These are phyloP conservation scores for Cochlearius cochlearius DNA, from an alignment of 2,113 vertebrate species.

Conservation along the genomic window DNA sequence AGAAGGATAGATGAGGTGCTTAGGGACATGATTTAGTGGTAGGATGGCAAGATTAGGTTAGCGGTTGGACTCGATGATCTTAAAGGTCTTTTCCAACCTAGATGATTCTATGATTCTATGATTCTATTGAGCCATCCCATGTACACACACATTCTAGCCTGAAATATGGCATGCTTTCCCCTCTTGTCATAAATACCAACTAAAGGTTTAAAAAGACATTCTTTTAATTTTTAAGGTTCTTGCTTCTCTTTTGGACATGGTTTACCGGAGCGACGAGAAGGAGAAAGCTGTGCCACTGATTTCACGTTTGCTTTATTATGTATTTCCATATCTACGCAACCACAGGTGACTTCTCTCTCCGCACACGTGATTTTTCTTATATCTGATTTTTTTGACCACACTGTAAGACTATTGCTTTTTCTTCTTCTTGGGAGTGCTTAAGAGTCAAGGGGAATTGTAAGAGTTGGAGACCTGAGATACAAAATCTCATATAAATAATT, in stretches of 20 bases:
- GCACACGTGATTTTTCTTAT: not conserved
- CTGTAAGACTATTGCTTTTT: not conserved
- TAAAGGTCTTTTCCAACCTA: too few species aligned
- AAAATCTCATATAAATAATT: not conserved
- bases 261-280: slow-evolving; percentile 96
- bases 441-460: not conserved
- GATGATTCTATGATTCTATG: too few species aligned
- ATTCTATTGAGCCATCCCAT: not conserved
- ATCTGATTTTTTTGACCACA: not conserved
- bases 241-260: slow-evolving; percentile 94
- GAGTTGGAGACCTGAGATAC: not conserved
- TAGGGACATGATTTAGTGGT: too few species aligned
- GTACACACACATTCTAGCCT: not conserved
- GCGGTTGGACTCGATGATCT: too few species aligned
- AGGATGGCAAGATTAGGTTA: too few species aligned
- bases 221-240: slow-evolving; percentile 75
- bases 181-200: not conserved
- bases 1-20: too few species aligned
- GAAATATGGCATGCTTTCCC: not conserved
- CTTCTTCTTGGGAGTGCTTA: not conserved
- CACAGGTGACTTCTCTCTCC: slow-evolving; percentile 80
- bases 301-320: slow-evolving; percentile 92
- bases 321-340: slow-evolving; percentile 95
- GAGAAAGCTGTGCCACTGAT: slow-evolving; percentile 93
- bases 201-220: not conserved